Percentiles rank a stretch among this genome's conserved stretches.
Evolutionary conservation across 1,140 invertebrate genomes (phyloP).

Genomic region (Coptotermes formosanus): DNA sequence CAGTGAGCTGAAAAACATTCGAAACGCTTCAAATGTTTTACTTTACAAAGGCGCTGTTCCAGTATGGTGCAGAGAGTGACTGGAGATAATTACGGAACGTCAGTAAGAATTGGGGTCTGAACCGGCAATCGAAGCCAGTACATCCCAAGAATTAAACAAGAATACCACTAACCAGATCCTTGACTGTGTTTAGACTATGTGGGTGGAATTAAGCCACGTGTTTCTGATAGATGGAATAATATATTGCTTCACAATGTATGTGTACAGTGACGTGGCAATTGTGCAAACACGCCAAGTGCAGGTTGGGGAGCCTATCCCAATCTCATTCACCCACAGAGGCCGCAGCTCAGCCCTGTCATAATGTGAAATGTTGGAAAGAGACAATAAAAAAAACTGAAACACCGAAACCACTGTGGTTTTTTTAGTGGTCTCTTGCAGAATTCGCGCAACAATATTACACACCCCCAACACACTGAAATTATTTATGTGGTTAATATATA

Average conservation of each 20-base stretch:
- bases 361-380: background rate
- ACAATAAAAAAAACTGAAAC: background rate
- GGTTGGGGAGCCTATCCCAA: conserved; percentile 9
- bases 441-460: no score
- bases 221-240: conserved; percentile 32
- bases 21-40: no score
- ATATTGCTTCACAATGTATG: conserved; percentile 28
- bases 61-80: no score
- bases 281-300: conserved; percentile 21
- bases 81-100: no score
- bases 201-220: conserved; percentile 19
- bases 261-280: conserved; percentile 26
- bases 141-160: no score
- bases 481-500: no score
- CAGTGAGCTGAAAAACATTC: no score
- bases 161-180: background rate
- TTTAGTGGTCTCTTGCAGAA: background rate
- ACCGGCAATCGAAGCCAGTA: no score
- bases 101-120: no score
- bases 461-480: no score
- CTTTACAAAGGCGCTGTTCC: no score
- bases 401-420: background rate
- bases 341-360: background rate
- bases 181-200: background rate
- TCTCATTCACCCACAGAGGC: background rate